Percentiles rank a stretch among this genome's conserved stretches.
phyloP scores from a whole-genome alignment of 2,888 invertebrate genomes.

The Leptopilina syphax region DNA sequence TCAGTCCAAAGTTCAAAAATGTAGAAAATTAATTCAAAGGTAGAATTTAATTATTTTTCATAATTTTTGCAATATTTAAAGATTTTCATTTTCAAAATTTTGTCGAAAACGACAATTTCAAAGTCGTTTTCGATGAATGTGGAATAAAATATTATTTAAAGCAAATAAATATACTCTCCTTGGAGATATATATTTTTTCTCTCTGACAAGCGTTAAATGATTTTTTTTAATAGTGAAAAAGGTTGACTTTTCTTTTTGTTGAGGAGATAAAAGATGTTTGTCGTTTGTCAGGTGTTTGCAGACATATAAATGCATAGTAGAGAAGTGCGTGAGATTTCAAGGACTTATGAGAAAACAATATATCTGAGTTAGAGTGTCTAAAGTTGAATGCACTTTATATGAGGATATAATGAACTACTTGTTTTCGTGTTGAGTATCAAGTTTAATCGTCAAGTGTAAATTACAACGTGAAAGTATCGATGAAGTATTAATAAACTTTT shows the following conservation, averaged over 20 bases:
- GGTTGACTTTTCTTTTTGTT: background rate
- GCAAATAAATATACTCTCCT: too few species aligned
- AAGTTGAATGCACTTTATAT: slow-evolving; percentile 8
- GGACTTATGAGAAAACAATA: background rate
- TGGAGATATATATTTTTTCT: background rate
- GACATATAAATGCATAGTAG: background rate
- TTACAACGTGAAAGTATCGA: slow-evolving; percentile 6
- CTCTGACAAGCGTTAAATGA: too few species aligned
- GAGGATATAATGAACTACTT: slow-evolving; percentile 14
- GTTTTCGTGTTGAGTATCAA: slow-evolving; percentile 1
- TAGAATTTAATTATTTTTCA: too few species aligned
- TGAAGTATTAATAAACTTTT: slow-evolving; percentile 7
- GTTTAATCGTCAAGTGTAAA: slow-evolving; percentile 12
- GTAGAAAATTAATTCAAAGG: too few species aligned
- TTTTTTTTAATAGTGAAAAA: too few species aligned
- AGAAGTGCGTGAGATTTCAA: slow-evolving; percentile 6
- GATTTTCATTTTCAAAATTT: too few species aligned
- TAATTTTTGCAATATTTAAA: too few species aligned
- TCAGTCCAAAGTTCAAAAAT: too few species aligned
- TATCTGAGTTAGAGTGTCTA: background rate
- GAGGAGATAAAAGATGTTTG: slow-evolving; percentile 7
- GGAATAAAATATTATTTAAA: too few species aligned
- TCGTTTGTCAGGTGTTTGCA: background rate
- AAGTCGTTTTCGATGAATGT: too few species aligned
- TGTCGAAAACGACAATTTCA: too few species aligned